Conservation (phyloP, 2,113 vertebrate genomes). For the Orthonyx spaldingii region DNA sequence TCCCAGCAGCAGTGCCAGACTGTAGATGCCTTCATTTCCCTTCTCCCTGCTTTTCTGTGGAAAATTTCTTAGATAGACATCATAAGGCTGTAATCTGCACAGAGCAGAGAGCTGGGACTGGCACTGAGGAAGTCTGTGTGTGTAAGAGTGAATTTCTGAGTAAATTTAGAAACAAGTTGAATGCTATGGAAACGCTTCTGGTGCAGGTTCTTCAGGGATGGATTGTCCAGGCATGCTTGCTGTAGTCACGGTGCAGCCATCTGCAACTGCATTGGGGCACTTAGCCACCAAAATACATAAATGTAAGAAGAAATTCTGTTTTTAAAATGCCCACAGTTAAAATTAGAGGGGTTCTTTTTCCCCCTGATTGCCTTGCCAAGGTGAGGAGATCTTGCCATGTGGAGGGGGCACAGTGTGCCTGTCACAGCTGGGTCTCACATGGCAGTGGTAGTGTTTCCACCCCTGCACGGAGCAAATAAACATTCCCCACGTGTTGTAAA, state of each 20-base stretch:
- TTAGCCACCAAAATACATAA: background rate
- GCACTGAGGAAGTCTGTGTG: background rate
- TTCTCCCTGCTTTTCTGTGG: background rate
- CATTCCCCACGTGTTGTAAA: background rate
- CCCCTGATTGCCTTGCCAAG: background rate
- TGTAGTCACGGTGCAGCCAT: background rate
- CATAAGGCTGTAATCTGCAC: background rate
- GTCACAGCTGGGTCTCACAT: background rate
- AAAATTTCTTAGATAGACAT: background rate
- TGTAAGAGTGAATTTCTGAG: background rate
- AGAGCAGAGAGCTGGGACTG: background rate
- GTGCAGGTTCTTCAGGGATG: background rate
- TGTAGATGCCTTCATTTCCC: background rate
- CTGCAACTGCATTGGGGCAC: background rate
- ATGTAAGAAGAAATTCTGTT: background rate
- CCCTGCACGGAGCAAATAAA: background rate
- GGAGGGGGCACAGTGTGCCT: background rate
- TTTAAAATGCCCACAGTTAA: background rate
- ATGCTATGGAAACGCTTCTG: background rate
- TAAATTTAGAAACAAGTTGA: background rate
- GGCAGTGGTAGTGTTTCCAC: background rate
- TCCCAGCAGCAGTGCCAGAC: background rate
- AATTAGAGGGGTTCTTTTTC: background rate
- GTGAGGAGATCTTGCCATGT: background rate
- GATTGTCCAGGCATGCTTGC: background rate